phyloP scores from a whole-genome alignment of 2,797 vertebrate species.

The Lacerta bilineata region DNA sequence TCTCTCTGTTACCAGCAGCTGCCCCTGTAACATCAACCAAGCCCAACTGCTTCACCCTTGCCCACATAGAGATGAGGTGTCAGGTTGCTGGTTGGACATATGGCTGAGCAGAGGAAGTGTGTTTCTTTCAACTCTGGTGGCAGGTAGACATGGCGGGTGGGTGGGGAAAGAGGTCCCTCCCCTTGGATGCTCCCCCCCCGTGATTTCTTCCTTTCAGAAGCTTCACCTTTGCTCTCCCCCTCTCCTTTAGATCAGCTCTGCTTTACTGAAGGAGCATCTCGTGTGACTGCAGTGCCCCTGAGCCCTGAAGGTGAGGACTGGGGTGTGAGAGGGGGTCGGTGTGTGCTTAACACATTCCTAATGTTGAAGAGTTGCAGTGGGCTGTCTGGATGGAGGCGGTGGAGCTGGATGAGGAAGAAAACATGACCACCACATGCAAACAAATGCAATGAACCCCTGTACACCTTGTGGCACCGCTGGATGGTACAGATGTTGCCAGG shows the following conservation, averaged over 20 bases:
- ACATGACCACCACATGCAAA: neutral
- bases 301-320: neutral
- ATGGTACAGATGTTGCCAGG: too few species aligned
- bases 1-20: too few species aligned
- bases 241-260: neutral
- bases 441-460: neutral
- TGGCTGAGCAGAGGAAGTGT: neutral
- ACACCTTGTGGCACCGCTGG: too few species aligned
- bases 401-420: neutral
- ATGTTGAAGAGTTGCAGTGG: too few species aligned
- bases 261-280: accelerated
- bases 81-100: neutral
- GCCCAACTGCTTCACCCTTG: too few species aligned
- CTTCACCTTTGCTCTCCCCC: neutral
- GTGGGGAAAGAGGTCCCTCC: neutral
- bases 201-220: neutral
- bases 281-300: accelerated
- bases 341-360: neutral
- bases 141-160: neutral
- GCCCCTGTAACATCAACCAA: too few species aligned
- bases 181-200: neutral
- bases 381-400: neutral
- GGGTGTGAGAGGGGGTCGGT: neutral
- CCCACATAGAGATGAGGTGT: neutral
- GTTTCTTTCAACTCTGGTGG: neutral